Evolutionary conservation across 2,888 invertebrate genomes (phyloP).

Genomic region (Kryphioiulus occultus): DNA sequence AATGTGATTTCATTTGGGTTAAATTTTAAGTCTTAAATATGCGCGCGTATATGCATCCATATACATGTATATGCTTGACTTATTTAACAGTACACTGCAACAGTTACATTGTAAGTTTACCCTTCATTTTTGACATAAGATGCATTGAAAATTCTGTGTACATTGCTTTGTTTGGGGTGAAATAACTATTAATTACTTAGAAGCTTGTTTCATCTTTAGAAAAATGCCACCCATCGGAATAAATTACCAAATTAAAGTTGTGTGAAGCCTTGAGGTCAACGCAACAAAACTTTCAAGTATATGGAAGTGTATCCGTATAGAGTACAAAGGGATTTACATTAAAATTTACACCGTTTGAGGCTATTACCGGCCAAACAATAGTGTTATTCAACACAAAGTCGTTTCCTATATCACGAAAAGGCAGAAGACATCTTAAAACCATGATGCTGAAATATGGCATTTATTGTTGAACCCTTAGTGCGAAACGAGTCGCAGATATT

Average conservation of each 20-base stretch:
- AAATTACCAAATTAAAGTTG: background rate
- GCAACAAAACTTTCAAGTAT: background rate
- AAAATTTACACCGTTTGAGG: background rate
- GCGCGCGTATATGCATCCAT: too few species aligned
- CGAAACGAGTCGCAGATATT: background rate
- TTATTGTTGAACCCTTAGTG: background rate
- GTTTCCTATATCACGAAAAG: background rate
- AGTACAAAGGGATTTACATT: background rate
- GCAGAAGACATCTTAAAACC: background rate
- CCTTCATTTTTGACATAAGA: too few species aligned
- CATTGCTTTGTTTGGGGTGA: background rate
- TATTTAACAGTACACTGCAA: too few species aligned
- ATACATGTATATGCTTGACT: too few species aligned
- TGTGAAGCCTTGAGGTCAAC: background rate
- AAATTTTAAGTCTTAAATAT: too few species aligned
- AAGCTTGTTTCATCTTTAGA: background rate
- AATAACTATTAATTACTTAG: background rate
- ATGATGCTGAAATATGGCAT: background rate
- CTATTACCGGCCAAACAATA: background rate
- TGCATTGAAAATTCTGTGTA: too few species aligned
- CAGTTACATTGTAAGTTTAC: too few species aligned
- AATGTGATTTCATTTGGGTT: too few species aligned
- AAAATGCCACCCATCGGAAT: background rate
- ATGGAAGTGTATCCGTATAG: too few species aligned
- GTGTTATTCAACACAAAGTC: background rate